Evolutionary conservation across 2,888 invertebrate species (phyloP).

Genomic region (Ferdinandea cuprea): DNA sequence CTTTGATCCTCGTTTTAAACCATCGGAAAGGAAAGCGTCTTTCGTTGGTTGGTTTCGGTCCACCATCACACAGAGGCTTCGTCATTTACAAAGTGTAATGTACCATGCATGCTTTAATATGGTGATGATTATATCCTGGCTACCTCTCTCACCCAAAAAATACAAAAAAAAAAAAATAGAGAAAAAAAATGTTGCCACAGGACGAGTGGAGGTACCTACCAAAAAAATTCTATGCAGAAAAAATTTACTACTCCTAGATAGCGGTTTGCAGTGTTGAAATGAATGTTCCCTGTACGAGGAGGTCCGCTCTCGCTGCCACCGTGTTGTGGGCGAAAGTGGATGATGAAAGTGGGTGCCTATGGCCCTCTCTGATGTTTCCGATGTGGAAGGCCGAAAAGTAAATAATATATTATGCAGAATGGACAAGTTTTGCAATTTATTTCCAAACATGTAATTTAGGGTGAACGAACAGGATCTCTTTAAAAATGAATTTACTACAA

Average conservation of each 20-base stretch:
- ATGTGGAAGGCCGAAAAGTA: conserved; percentile 44
- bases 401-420: conserved; percentile 63
- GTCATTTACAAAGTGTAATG: conserved; percentile 73
- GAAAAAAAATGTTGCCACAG: background rate
- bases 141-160: too few relatives aligned
- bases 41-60: too few relatives aligned
- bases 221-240: conserved; percentile 1
- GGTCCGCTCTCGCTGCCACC: background rate
- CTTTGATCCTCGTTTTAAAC: conserved; percentile 59
- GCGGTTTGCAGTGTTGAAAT: conserved; percentile 7
- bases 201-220: background rate
- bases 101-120: conserved; percentile 75
- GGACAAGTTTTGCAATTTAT: conserved; percentile 75
- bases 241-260: background rate
- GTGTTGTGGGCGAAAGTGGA: background rate
- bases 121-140: conserved; percentile 74
- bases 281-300: background rate
- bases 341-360: too few relatives aligned
- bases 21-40: background rate
- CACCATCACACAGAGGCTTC: conserved; percentile 21
- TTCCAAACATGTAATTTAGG: conserved; percentile 72
- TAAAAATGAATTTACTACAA: conserved; percentile 11
- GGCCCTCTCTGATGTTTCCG: too few relatives aligned
- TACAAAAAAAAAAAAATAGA: conserved; percentile 48
- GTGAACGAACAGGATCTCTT: conserved; percentile 43